phyloP scores from a whole-genome alignment of 1,140 invertebrate species.

The Brachionus sp. region DNA sequence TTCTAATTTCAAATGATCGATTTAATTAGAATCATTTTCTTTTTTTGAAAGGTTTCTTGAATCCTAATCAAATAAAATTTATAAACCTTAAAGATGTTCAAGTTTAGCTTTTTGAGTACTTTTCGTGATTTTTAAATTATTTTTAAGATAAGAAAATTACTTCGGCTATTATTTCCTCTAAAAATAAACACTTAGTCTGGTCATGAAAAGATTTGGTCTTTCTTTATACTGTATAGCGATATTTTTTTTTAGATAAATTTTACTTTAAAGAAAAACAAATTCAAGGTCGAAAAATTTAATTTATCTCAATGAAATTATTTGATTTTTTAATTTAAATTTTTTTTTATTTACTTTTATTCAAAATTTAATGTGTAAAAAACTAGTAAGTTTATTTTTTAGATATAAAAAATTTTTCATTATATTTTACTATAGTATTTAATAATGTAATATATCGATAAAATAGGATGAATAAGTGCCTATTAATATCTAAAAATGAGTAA shows the following conservation, averaged over 20 bases:
- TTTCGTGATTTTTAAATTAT: not conserved
- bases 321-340: too few relatives aligned
- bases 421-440: too few relatives aligned
- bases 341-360: too few relatives aligned
- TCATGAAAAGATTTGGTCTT: not conserved
- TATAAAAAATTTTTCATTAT: too few relatives aligned
- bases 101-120: not conserved
- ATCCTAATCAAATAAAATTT: not conserved
- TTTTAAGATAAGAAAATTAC: not conserved
- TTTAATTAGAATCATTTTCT: slow-evolving; percentile 1
- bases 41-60: not conserved
- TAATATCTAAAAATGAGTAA: not conserved
- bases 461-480: not conserved
- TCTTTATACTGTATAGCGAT: not conserved
- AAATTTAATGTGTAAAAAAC: too few relatives aligned
- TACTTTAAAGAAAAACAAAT: too few relatives aligned
- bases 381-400: too few relatives aligned
- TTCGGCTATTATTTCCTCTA: not conserved
- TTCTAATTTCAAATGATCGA: not conserved
- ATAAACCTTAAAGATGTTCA: not conserved
- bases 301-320: too few relatives aligned
- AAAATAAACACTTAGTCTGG: not conserved
- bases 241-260: not conserved
- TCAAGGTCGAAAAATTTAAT: too few relatives aligned
- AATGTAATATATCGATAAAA: not conserved